phyloP scores from a whole-genome alignment of 2,888 invertebrate species.

The Nymphalis urticae region DNA sequence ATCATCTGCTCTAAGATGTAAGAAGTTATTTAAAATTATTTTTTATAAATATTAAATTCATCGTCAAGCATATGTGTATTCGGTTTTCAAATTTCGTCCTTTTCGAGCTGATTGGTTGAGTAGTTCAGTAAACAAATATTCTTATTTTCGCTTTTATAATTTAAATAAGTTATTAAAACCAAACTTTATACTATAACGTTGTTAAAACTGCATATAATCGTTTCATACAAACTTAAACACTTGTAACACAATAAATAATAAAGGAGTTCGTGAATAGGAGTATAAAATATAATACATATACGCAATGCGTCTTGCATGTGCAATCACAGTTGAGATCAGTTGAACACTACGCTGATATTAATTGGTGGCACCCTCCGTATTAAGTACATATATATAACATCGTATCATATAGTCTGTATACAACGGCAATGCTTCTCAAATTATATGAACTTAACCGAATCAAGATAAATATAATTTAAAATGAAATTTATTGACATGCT shows the following conservation, averaged over 20 bases:
- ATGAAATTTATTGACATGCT: too few relatives aligned
- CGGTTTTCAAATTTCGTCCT: too few relatives aligned
- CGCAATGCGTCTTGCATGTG: conserved; percentile 25
- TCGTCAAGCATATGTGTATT: too few relatives aligned
- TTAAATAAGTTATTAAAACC: too few relatives aligned
- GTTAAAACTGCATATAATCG: background rate
- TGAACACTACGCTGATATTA: conserved; percentile 35
- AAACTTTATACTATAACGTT: too few relatives aligned
- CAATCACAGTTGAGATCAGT: conserved; percentile 31
- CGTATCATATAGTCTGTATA: background rate
- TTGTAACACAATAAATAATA: background rate
- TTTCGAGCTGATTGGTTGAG: too few relatives aligned
- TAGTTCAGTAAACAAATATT: too few relatives aligned
- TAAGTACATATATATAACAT: background rate
- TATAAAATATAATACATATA: background rate
- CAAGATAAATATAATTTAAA: too few relatives aligned
- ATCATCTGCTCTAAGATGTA: too few relatives aligned
- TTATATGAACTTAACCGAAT: background rate
- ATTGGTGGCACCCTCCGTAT: conserved; percentile 23
- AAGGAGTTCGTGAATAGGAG: conserved; percentile 13
- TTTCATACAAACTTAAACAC: background rate
- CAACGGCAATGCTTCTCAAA: background rate
- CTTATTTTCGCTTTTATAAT: too few relatives aligned
- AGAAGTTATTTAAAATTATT: too few relatives aligned
- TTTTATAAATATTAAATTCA: too few relatives aligned